Evolutionary conservation across 92 coral and sea anemone genomes (phyloP).

Genomic region (Muricea muricata): DNA sequence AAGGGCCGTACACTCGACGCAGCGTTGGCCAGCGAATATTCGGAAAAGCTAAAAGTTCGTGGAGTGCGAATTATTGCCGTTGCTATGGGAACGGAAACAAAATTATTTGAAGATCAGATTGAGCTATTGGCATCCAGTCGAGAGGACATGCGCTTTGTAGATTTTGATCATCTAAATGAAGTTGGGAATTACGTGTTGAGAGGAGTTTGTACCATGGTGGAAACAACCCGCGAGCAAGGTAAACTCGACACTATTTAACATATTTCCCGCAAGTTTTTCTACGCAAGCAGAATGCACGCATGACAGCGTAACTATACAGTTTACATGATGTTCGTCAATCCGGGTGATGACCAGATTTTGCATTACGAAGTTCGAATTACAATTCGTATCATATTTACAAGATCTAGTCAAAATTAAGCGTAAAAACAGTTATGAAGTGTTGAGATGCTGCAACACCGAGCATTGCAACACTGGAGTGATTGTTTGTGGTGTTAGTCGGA

Average conservation of each 20-base stretch:
- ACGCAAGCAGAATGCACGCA: too few species aligned
- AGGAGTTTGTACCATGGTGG: constrained; percentile 2
- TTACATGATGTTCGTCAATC: too few species aligned
- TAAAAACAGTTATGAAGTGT: too few species aligned
- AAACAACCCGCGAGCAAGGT: neutral
- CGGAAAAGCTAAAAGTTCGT: constrained; percentile 22
- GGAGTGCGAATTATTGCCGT: constrained; percentile 22
- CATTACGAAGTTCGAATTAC: too few species aligned
- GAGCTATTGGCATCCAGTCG: constrained; percentile 21
- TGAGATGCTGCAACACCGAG: too few species aligned
- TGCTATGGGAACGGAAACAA: neutral
- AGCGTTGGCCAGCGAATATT: constrained; percentile 21
- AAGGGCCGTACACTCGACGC: neutral
- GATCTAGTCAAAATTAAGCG: too few species aligned
- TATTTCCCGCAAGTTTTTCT: neutral
- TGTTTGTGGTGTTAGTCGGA: too few species aligned
- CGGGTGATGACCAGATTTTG: too few species aligned
- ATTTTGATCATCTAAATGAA: neutral
- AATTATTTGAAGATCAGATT: constrained; percentile 1
- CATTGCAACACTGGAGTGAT: too few species aligned
- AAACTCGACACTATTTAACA: neutral
- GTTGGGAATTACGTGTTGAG: constrained; percentile 9
- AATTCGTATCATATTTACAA: too few species aligned
- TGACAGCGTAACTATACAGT: too few species aligned
- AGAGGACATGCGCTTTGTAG: neutral